A percentile compares a stretch with the other conserved stretches of the same genome.
These are phyloP conservation scores for Thymelicus sylvestris DNA, from an alignment of 2,888 invertebrate genomes.

Conservation along the genomic window DNA sequence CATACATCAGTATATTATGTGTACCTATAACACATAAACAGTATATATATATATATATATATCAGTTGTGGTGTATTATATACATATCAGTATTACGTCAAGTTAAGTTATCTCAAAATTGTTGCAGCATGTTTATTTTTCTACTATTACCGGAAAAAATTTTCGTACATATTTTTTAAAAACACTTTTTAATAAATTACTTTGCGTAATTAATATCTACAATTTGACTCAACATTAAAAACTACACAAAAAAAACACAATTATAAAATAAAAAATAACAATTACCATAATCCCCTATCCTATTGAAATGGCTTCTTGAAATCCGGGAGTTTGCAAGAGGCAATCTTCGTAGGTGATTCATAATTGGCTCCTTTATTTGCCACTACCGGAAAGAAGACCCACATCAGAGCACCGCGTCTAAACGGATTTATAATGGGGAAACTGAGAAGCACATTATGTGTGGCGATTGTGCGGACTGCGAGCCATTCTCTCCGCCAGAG, in stretches of 20 bases:
- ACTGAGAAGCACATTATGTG: slow-evolving; percentile 65
- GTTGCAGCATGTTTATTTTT: no score
- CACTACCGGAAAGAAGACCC: slow-evolving; percentile 77
- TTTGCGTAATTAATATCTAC: no score
- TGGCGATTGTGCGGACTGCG: slow-evolving; percentile 53
- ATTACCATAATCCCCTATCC: slow-evolving; percentile 45
- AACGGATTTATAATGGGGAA: slow-evolving; percentile 76
- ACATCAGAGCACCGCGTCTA: slow-evolving; percentile 69
- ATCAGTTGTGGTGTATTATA: neutral
- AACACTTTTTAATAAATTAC: no score
- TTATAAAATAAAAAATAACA: neutral
- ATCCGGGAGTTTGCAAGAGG: slow-evolving; percentile 74
- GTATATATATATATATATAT: no score
- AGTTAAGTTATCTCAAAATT: no score
- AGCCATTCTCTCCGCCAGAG: slow-evolving; percentile 50
- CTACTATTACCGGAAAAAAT: no score
- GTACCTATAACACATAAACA: no score
- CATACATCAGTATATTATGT: no score
- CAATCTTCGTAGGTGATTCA: slow-evolving; percentile 64
- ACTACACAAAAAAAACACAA: neutral
- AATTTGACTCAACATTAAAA: neutral
- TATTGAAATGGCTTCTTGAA: slow-evolving; percentile 67
- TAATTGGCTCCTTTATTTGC: slow-evolving; percentile 77
- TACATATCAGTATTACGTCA: no score
- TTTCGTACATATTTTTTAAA: no score